These are phyloP conservation scores for Elgonia sp. DNA, from an alignment of 2,888 invertebrate genomes.

Conservation along the genomic window DNA sequence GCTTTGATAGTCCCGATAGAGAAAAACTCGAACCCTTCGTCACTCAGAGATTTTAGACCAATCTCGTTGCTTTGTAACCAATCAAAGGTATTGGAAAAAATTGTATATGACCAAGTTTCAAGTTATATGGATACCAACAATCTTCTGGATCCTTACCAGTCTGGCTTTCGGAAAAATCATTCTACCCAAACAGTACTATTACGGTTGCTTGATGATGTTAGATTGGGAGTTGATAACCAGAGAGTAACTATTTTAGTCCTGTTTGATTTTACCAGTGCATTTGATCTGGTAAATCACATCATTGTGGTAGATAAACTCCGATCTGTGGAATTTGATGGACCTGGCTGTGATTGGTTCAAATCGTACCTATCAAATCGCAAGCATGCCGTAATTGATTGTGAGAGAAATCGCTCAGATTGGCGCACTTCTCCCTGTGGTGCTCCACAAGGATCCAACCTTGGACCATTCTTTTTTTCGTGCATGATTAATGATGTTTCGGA, in stretches of 20 bases:
- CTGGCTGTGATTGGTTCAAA: constrained; percentile 3
- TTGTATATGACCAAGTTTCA: constrained; percentile 55
- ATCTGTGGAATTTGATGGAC: background rate
- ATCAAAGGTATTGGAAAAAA: constrained; percentile 64
- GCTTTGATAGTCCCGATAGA: constrained; percentile 46
- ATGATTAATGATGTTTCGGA: constrained; percentile 16
- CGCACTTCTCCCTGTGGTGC: background rate
- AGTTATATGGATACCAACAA: background rate
- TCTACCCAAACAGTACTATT: constrained; percentile 21
- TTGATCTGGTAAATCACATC: too few species aligned
- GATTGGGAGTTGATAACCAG: background rate
- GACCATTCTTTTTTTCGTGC: background rate
- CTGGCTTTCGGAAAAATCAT: constrained; percentile 6
- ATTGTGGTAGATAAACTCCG: background rate
- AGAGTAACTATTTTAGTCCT: background rate
- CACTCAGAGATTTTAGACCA: constrained; percentile 46
- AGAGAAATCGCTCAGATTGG: background rate
- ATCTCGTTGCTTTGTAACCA: constrained; percentile 50
- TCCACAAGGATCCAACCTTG: background rate
- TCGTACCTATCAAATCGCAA: background rate
- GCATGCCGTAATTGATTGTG: background rate
- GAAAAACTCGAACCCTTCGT: constrained; percentile 16
- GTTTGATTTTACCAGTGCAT: too few species aligned
- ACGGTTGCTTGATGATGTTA: constrained; percentile 18
- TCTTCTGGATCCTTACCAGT: constrained; percentile 42